These are phyloP conservation scores for Conomelus anceps DNA, from an alignment of 2,888 invertebrate genomes.

Conservation along the genomic window DNA sequence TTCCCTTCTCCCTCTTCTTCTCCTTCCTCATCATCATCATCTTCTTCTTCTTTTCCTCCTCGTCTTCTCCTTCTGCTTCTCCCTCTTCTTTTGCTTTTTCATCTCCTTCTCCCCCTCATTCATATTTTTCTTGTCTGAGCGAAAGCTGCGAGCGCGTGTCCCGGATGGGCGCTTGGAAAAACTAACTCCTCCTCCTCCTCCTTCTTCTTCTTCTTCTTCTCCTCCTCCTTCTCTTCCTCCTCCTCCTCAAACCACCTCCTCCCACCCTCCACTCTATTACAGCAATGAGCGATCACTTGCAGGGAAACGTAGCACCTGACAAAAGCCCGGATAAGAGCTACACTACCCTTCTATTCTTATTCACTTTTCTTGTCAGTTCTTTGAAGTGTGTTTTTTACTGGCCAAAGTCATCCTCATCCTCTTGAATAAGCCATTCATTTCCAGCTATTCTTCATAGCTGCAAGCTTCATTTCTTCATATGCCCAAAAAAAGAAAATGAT, in stretches of 20 bases:
- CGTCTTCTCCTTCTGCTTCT: no score
- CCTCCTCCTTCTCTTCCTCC: neutral
- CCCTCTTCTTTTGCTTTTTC: no score
- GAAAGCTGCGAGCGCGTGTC: no score
- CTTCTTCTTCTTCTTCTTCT: no score
- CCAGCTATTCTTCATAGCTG: no score
- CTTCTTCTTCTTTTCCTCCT: no score
- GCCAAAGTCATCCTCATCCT: neutral
- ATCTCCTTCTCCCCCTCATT: no score
- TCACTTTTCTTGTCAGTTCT: neutral
- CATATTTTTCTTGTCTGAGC: no score
- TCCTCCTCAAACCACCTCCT: neutral
- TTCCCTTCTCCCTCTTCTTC: neutral
- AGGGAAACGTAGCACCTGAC: neutral
- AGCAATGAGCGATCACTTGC: neutral
- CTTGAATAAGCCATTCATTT: neutral
- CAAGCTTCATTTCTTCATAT: neutral
- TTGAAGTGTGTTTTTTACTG: neutral
- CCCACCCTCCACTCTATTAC: neutral
- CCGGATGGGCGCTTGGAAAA: no score
- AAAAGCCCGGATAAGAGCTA: neutral
- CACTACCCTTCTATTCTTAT: neutral
- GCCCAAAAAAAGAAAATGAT: neutral
- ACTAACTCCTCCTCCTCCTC: no score
- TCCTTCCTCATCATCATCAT: no score